Evolutionary conservation across 2,888 invertebrate genomes (phyloP), one percentile per base, ranked within the genome.

Genomic region (Ellobium chinense): DNA sequence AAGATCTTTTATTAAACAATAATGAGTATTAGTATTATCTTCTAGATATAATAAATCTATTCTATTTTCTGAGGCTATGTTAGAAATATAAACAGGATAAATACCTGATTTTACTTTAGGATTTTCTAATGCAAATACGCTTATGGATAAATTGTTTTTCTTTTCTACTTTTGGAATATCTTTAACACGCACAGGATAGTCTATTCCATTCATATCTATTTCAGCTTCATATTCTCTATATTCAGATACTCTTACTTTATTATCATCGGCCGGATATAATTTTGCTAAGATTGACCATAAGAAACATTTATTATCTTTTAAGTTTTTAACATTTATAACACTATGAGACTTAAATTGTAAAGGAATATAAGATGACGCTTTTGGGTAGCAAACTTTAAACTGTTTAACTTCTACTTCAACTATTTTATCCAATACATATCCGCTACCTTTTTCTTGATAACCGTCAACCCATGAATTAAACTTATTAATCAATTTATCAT

Each of bases 1-100:
- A n/a, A 70, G 24, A 29, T 70, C 31, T 70, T 54, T 70, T 18
- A 70, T 70, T 27, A 54, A 31, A 56, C 70, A 70, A 56, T 70
- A 70, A 56, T 54, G 69, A 46, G 39, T 46, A 69, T 70, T 56
- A 2, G 7, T 21, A 70, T 70, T 56, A 24, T 69, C 27, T 69
- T 69, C 69, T 69, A 69, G 4, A 21, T 39, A 69, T 9, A 69
- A 69, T 24, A 68, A 12, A 27, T 68, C n/a, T 14, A 68, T 27
- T 12, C 2, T 37, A 14, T 7, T 68, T 18, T 68, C 65, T 58
- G n/a, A 24, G n/a, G 7, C n/a, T 68, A 36, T 24, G 12, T 37
- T n/a, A 31, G n/a, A 68, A 39, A 34, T 39, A 37, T 68, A 68
- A 18, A 68, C 27, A n/a, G 68, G 68, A 68, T 68, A 37, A 24